Conservation (phyloP, 1,140 invertebrate genomes). For the Protaetia brevitarsis region DNA sequence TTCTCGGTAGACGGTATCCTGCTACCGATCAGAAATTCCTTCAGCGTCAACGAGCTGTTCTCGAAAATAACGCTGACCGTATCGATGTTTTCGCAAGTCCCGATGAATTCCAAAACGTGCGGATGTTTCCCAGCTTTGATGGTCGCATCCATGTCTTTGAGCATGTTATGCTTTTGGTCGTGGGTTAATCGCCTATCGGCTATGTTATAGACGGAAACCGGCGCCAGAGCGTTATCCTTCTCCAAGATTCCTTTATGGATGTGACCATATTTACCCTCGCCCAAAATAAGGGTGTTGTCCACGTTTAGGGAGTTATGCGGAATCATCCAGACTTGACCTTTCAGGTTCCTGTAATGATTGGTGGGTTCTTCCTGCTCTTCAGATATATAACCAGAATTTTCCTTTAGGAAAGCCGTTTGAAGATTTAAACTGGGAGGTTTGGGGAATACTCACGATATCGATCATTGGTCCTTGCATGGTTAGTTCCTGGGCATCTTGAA, state of each 20-base stretch:
- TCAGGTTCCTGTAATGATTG: constrained; percentile 71
- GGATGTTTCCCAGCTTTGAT: constrained; percentile 65
- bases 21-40: constrained; percentile 64
- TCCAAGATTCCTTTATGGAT: constrained; percentile 65
- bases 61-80: constrained; percentile 69
- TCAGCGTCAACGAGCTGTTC: constrained; percentile 62
- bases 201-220: constrained; percentile 52
- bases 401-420: constrained; percentile 52
- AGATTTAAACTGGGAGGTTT: constrained; percentile 38
- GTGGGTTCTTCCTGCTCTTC: constrained; percentile 67
- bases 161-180: constrained; percentile 62
- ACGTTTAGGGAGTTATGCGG: constrained; percentile 66
- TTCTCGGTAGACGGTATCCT: constrained; percentile 59
- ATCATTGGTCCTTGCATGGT: constrained; percentile 64
- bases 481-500: constrained; percentile 63
- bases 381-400: constrained; percentile 68
- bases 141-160: constrained; percentile 70
- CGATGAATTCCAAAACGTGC: constrained; percentile 71
- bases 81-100: constrained; percentile 73
- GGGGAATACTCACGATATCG: constrained; percentile 51
- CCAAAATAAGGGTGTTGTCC: constrained; percentile 63
- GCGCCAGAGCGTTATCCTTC: constrained; percentile 51
- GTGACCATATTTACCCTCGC: constrained; percentile 71
- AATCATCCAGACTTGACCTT: constrained; percentile 69
- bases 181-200: constrained; percentile 58